Evolutionary conservation across 1,140 invertebrate species (phyloP).

Genomic region (Eumaeus atala): DNA sequence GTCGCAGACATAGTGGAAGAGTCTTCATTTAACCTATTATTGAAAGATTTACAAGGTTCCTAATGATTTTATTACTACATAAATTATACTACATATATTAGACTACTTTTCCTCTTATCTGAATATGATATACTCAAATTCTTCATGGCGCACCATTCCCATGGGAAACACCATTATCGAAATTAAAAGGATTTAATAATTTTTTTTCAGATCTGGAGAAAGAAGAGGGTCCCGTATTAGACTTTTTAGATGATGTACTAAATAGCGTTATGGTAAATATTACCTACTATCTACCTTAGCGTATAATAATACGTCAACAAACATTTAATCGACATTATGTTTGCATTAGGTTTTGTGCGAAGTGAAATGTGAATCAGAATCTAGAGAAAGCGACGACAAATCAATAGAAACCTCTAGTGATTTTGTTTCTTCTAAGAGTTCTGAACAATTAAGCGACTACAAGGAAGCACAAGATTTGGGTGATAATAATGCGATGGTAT

Average conservation of each 20-base stretch:
- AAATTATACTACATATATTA: constrained; percentile 9
- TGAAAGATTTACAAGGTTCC: constrained; percentile 46
- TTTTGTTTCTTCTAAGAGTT: too few species aligned
- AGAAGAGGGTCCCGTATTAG: constrained; percentile 49
- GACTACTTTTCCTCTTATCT: neutral
- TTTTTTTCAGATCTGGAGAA: constrained; percentile 48
- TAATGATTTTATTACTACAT: constrained; percentile 13
- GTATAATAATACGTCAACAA: too few species aligned
- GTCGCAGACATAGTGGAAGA: constrained; percentile 42
- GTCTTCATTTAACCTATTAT: constrained; percentile 31
- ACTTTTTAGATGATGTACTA: constrained; percentile 50
- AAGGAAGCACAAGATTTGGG: neutral
- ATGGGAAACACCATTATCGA: too few species aligned
- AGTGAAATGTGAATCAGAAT: too few species aligned
- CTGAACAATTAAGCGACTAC: neutral
- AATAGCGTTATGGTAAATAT: constrained; percentile 42
- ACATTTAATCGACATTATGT: too few species aligned
- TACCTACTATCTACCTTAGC: too few species aligned
- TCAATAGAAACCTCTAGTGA: too few species aligned
- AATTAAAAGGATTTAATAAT: too few species aligned
- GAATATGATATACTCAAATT: too few species aligned
- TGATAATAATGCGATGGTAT: neutral
- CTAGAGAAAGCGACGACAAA: too few species aligned
- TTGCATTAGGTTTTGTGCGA: too few species aligned
- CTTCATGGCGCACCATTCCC: too few species aligned